Percentiles rank a stretch among this genome's conserved stretches.
phyloP scores from a whole-genome alignment of 2,888 invertebrate genomes.

The Drosophila barbarae region DNA sequence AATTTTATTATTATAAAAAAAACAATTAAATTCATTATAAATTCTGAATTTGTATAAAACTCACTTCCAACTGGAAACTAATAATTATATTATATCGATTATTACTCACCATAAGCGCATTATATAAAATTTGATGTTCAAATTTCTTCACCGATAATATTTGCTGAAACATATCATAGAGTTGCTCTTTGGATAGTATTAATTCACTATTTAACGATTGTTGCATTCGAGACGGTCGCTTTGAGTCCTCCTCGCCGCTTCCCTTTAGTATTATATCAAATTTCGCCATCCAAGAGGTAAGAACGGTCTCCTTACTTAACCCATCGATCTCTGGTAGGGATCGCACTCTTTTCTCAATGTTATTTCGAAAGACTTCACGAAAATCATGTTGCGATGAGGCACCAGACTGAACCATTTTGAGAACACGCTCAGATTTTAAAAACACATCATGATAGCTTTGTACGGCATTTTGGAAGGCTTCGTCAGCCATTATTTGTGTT shows the following conservation, averaged over 20 bases:
- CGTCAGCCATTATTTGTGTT: conserved; percentile 98
- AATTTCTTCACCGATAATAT: conserved; percentile 99
- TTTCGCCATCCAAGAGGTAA: conserved; percentile 99
- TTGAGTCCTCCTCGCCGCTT: conserved; percentile 92
- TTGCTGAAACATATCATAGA: conserved; percentile 99
- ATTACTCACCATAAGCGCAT: conserved; percentile 91
- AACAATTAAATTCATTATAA: no score
- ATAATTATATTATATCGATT: no score
- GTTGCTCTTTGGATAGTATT: conserved; percentile 98
- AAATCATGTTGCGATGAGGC: conserved; percentile 99
- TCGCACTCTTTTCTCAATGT: conserved; percentile 98
- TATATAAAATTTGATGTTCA: conserved; percentile 99
- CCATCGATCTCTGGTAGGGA: conserved; percentile 99
- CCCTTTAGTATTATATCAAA: conserved; percentile 99
- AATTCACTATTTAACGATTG: conserved; percentile 94
- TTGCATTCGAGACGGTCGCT: conserved; percentile 91
- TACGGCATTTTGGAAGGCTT: conserved; percentile 99
- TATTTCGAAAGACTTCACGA: conserved; percentile 98
- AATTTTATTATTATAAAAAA: no score
- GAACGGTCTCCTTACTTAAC: conserved; percentile 98
- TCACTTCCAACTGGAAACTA: no score
- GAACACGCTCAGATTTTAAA: conserved; percentile 96
- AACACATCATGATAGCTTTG: conserved; percentile 98
- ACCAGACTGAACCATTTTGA: conserved; percentile 98
- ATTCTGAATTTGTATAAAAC: no score